Evolutionary conservation across 2,113 vertebrate genomes (phyloP).

Genomic region (Cinclus cinclus): DNA sequence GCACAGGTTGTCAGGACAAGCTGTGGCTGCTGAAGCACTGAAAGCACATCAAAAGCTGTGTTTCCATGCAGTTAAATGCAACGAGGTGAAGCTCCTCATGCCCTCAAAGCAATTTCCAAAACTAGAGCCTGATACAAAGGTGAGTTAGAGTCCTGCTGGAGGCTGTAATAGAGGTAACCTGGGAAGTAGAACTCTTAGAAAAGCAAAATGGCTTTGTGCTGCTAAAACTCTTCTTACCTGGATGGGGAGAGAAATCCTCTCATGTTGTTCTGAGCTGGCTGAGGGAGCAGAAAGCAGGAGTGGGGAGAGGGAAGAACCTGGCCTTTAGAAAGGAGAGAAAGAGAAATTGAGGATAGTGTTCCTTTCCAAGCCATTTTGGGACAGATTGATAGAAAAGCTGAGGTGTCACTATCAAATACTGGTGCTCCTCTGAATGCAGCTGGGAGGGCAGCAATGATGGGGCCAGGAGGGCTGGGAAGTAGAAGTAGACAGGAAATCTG

Average conservation of each 20-base stretch:
- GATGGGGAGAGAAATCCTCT: background rate
- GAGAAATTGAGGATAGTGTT: background rate
- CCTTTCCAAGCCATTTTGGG: background rate
- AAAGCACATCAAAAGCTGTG: background rate
- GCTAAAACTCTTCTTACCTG: background rate
- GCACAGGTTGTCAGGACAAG: background rate
- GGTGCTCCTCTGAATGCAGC: background rate
- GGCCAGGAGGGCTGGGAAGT: background rate
- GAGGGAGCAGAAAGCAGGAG: background rate
- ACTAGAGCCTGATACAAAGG: background rate
- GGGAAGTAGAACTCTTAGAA: background rate
- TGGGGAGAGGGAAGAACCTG: background rate
- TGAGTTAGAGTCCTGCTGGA: background rate
- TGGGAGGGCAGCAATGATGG: background rate
- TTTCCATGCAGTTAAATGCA: background rate
- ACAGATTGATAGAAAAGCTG: background rate
- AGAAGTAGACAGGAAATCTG: background rate
- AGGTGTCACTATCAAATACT: background rate
- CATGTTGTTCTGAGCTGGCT: background rate
- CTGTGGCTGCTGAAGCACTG: background rate
- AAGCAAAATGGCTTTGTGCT: background rate
- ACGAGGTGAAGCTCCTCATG: background rate
- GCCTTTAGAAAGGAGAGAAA: background rate
- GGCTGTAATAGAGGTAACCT: fast-evolving
- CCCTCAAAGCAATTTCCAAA: background rate